Conservation (phyloP, 2,797 vertebrate genomes). For the Danio aesculapii region DNA sequence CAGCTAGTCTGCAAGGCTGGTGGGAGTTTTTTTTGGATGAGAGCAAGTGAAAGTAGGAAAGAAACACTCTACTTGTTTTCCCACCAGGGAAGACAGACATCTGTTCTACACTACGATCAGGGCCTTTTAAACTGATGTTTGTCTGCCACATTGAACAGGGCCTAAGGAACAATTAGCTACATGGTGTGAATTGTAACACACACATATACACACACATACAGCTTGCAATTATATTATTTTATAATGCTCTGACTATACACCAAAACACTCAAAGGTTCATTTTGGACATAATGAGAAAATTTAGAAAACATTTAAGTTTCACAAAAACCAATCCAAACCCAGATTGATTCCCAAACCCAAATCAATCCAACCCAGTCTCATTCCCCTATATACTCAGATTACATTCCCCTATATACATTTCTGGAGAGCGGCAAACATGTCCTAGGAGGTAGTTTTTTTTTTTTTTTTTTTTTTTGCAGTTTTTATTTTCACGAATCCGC, state of each 20-base stretch:
- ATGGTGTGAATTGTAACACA: slow-evolving; percentile 60
- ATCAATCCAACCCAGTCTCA: background rate
- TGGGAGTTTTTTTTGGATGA: background rate
- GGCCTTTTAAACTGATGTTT: slow-evolving; percentile 73
- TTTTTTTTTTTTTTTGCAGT: no score
- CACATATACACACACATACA: slow-evolving; percentile 14
- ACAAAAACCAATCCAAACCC: background rate
- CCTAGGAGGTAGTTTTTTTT: no score
- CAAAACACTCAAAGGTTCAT: background rate
- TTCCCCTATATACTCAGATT: no score
- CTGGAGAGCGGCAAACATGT: no score
- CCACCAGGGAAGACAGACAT: slow-evolving; percentile 69
- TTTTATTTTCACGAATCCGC: no score
- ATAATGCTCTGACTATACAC: slow-evolving; percentile 25
- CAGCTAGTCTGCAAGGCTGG: background rate
- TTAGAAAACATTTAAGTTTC: background rate
- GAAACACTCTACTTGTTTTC: slow-evolving; percentile 53
- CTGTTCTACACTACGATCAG: slow-evolving; percentile 72
- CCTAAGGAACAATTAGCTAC: slow-evolving; percentile 61
- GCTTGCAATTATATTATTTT: slow-evolving; percentile 25
- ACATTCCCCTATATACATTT: no score
- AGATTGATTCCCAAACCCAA: background rate
- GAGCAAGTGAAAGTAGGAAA: slow-evolving; percentile 26
- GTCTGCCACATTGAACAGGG: slow-evolving; percentile 71
- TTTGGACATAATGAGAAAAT: background rate